phyloP scores from a whole-genome alignment of 2,888 invertebrate genomes.

The Galerucella calmariensis region DNA sequence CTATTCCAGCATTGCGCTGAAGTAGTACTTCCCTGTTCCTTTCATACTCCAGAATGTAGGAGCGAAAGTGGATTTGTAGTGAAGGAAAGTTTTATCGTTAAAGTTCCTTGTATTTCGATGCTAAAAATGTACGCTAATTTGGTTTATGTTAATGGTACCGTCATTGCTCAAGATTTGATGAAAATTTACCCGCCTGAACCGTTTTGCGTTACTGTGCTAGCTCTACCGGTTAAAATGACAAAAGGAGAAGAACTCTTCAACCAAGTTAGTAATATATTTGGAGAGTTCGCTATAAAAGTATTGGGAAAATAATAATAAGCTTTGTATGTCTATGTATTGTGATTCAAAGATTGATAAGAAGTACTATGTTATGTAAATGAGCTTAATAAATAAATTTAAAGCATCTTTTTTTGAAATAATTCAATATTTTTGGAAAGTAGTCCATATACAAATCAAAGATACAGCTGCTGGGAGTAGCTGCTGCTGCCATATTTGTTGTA shows the following conservation, averaged over 20 bases:
- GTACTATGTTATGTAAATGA: background rate
- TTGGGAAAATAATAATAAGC: background rate
- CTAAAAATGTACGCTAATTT: slow-evolving; percentile 19
- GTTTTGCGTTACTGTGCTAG: slow-evolving; percentile 28
- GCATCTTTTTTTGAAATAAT: too few relatives aligned
- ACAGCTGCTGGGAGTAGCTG: too few relatives aligned
- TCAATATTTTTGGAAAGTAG: too few relatives aligned
- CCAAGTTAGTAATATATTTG: slow-evolving; percentile 5
- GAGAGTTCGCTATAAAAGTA: slow-evolving; percentile 16
- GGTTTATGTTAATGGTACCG: slow-evolving; percentile 14
- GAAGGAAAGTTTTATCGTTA: slow-evolving; percentile 5
- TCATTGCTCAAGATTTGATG: slow-evolving; percentile 20
- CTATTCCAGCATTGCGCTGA: slow-evolving; percentile 7
- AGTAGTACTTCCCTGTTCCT: slow-evolving; percentile 11
- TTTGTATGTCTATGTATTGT: too few relatives aligned
- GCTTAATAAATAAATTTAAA: too few relatives aligned
- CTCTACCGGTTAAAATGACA: slow-evolving; percentile 15
- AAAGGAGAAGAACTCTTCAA: slow-evolving; percentile 22
- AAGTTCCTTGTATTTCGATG: slow-evolving; percentile 20
- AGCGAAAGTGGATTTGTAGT: background rate
- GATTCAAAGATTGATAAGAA: too few relatives aligned
- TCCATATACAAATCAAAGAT: too few relatives aligned
- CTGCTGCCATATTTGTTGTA: too few relatives aligned
- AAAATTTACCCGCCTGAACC: slow-evolving; percentile 23
- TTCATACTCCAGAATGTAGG: slow-evolving; percentile 22